Base-by-base conservation (phyloP, 2,888 invertebrate genomes). In the Cactoblastis cactorum region DNA sequence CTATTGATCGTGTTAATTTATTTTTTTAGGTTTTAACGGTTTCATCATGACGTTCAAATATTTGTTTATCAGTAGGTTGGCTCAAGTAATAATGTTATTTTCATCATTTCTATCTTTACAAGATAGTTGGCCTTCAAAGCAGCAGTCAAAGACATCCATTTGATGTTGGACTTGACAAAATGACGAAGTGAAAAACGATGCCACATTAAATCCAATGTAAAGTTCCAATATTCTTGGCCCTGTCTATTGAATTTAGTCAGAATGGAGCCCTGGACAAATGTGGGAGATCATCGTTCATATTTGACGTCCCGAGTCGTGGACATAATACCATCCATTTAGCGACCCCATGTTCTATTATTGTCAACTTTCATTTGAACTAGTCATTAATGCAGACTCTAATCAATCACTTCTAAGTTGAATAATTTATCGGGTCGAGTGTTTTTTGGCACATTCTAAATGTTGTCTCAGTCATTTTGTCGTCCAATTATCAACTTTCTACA, bases 21-120 rank as follows among this genome's bases (percentile, higher is more conserved):
- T 82, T 81, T 85, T 41, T 85, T 83, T 81, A 77, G 76, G 77
- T 77, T 82, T 67, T 83, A 85, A 83, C 84, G 78, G 81, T 84
- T 83, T 83, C 82, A 83, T 83, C 82, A 81, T 83, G 73, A 69
- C 71, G 74, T 75, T 73, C 80, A 80, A 83, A 83, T 77, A 80
- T 78, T 77, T 78, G 77, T 35, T 1, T 35, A 15, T 28, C 41
- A 43, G 77, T 76, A 77, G 74, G 65, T 64, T 57, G 67, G 66
- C 65, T 69, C 63, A 67, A 61, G 66, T 57, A 61, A 63, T 52
- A 48, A 49, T 69, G 66, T 65, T 67, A 62, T 65, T 63, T 70
- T 73, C 64, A 57, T 19, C 8, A 34, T 22, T 33, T 35, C 56
- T 61, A 8, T 1, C 8, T 8, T 12, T 8, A 14, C 59, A 55